These are phyloP conservation scores for Meles meles DNA, from an alignment of 2,113 vertebrate genomes.

Conservation along the genomic window DNA sequence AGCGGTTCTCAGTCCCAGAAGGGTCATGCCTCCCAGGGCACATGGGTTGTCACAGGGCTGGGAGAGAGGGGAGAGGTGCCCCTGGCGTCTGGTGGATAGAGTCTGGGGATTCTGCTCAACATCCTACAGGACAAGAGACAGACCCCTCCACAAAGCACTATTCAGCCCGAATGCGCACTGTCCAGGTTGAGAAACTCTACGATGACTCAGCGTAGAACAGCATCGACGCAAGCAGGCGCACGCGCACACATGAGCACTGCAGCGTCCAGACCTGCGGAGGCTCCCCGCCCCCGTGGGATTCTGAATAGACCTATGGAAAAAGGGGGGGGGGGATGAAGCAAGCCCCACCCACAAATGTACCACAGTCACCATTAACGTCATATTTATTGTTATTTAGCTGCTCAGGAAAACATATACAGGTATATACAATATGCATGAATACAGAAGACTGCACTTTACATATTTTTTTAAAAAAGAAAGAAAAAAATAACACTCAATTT, in stretches of 20 bases:
- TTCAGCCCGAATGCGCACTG: background rate
- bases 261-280: accelerated
- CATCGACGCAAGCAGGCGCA: no score
- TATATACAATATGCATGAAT: conserved; percentile 99
- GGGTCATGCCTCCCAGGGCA: background rate
- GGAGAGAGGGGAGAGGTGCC: background rate
- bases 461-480: conserved; percentile 88
- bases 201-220: background rate
- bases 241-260: accelerated
- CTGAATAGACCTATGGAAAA: background rate
- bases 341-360: conserved; percentile 55
- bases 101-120: background rate
- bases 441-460: conserved; percentile 99
- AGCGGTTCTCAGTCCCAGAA: background rate
- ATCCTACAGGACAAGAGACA: no score
- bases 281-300: background rate
- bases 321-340: accelerated
- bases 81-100: background rate
- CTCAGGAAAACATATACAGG: conserved; percentile 99
- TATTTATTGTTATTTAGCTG: conserved; percentile 99
- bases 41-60: background rate
- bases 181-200: background rate
- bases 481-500: conserved; percentile 92
- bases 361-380: conserved; percentile 95
- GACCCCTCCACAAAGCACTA: background rate